A percentile compares a stretch with the other conserved stretches of the same genome.
Evolutionary conservation across 1,140 invertebrate genomes (phyloP).

Genomic region (Mycetomoellerius zeteki): DNA sequence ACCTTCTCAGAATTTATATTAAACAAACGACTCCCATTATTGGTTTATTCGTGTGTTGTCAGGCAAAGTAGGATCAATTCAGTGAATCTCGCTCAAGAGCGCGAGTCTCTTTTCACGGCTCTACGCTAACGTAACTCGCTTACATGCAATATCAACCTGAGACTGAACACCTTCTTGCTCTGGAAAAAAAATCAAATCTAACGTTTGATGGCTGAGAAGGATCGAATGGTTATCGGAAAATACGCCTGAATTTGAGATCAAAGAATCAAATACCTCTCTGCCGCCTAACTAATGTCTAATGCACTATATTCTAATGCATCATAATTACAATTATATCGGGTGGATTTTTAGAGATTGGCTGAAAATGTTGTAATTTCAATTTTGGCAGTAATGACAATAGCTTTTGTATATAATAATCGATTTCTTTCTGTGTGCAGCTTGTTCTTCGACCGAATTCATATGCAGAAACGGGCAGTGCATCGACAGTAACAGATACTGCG

Average conservation of each 20-base stretch:
- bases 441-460: constrained; percentile 83
- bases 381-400: neutral
- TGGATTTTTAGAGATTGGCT: neutral
- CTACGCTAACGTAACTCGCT: neutral
- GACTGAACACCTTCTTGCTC: neutral
- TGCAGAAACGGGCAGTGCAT: constrained; percentile 91
- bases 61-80: constrained; percentile 15
- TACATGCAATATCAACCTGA: constrained; percentile 21
- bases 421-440: constrained; percentile 76
- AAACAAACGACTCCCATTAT: constrained; percentile 75
- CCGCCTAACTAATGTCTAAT: too few relatives aligned
- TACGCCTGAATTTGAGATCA: neutral
- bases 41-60: constrained; percentile 52
- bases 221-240: neutral
- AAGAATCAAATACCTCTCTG: neutral
- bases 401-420: neutral
- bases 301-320: too few relatives aligned
- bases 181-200: constrained; percentile 34
- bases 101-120: constrained; percentile 6
- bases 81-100: neutral
- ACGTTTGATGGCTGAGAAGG: neutral
- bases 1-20: constrained; percentile 80
- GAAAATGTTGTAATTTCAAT: neutral
- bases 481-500: constrained; percentile 88
- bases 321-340: neutral